phyloP scores from a whole-genome alignment of 2,888 invertebrate species.

The Ypsolopha scabrella region DNA sequence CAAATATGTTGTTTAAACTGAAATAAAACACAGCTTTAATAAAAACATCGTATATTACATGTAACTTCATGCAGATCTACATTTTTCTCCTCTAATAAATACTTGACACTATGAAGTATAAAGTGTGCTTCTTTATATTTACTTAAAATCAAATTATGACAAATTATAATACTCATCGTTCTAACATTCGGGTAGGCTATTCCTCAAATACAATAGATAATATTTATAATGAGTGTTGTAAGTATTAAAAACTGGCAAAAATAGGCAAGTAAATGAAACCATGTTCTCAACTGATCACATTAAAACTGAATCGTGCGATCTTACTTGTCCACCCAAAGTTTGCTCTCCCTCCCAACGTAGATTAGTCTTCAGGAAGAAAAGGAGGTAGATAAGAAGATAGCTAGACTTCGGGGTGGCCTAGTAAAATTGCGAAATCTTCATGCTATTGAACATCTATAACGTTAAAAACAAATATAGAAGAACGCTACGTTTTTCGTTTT shows the following conservation, averaged over 20 bases:
- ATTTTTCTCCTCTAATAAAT: conserved; percentile 36
- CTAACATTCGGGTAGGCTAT: background rate
- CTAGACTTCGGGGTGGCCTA: too few species aligned
- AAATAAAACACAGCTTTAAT: background rate
- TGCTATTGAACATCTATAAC: too few species aligned
- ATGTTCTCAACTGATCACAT: background rate
- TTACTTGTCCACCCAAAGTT: background rate
- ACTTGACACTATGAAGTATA: background rate
- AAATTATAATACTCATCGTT: background rate
- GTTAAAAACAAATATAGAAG: too few species aligned
- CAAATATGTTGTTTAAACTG: background rate
- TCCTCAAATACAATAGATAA: background rate
- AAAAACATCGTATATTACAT: conserved; percentile 3
- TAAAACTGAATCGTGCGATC: background rate
- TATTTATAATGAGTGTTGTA: background rate
- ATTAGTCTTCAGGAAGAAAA: too few species aligned
- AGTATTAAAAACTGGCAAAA: too few species aligned
- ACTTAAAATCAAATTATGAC: background rate
- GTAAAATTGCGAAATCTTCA: too few species aligned
- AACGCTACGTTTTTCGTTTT: too few species aligned
- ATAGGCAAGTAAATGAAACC: too few species aligned
- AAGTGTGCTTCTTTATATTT: background rate
- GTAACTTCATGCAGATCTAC: conserved; percentile 63
- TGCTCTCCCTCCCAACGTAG: too few species aligned
- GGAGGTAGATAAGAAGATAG: too few species aligned